A percentile compares a stretch with the other conserved stretches of the same genome.
phyloP scores from a whole-genome alignment of 2,113 vertebrate genomes.

The Ageneiosus marmoratus region DNA sequence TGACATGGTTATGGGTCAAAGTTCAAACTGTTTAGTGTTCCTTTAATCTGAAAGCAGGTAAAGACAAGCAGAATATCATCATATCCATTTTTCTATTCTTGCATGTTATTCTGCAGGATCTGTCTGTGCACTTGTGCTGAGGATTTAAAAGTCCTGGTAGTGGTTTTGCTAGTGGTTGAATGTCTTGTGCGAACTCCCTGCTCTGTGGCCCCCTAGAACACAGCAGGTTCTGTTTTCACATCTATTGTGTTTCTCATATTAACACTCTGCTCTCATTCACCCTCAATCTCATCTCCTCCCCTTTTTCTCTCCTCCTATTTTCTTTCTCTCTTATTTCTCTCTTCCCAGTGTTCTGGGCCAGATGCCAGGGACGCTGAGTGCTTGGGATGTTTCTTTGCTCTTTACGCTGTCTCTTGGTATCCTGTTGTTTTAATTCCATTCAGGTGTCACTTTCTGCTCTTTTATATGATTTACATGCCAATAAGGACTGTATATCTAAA shows the following conservation, averaged over 20 bases:
- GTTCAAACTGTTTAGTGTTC: background rate
- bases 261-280: background rate
- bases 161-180: background rate
- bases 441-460: background rate
- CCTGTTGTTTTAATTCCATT: background rate
- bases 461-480: background rate
- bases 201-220: background rate
- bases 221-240: conserved; percentile 33
- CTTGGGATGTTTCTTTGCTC: background rate
- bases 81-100: background rate
- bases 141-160: background rate
- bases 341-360: background rate
- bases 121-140: background rate
- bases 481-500: background rate
- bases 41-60: background rate
- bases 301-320: background rate
- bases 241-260: background rate
- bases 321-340: background rate
- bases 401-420: background rate
- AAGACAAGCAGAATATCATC: background rate
- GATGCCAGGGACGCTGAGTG: background rate
- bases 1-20: background rate
- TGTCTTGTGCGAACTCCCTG: background rate
- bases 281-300: background rate
- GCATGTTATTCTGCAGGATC: background rate